phyloP scores from a whole-genome alignment of 2,113 vertebrate genomes.

The Edolisoma coerulescens region DNA sequence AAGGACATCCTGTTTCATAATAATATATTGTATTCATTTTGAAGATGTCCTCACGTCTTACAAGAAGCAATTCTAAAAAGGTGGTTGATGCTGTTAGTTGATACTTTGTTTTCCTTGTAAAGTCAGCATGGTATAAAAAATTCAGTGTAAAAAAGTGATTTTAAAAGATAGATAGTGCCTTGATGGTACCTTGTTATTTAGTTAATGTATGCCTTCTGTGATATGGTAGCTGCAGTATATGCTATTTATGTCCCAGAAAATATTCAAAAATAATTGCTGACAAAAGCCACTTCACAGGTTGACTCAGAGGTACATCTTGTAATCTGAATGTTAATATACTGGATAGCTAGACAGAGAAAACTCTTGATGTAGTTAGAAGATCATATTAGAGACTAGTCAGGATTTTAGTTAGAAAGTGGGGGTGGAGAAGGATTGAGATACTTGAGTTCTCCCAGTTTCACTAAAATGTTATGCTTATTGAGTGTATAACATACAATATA shows the following conservation, averaged over 20 bases:
- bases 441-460: neutral
- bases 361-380: slow-evolving; percentile 66
- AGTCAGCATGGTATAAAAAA: slow-evolving; percentile 70
- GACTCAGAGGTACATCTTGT: slow-evolving; percentile 61
- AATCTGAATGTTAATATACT: slow-evolving; percentile 74
- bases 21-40: slow-evolving; percentile 50
- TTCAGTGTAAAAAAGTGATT: slow-evolving; percentile 65
- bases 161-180: slow-evolving; percentile 56
- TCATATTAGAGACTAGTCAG: slow-evolving; percentile 15
- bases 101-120: slow-evolving; percentile 71
- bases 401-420: slow-evolving; percentile 18
- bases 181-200: slow-evolving; percentile 69
- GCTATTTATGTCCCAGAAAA: slow-evolving; percentile 69
- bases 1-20: slow-evolving; percentile 42
- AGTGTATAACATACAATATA: neutral
- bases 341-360: slow-evolving; percentile 49
- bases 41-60: slow-evolving; percentile 52
- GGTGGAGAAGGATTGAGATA: neutral
- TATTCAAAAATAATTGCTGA: slow-evolving; percentile 75
- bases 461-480: neutral
- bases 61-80: slow-evolving; percentile 45
- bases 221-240: slow-evolving; percentile 58
- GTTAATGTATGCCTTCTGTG: slow-evolving; percentile 70
- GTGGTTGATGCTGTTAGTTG: slow-evolving; percentile 59
- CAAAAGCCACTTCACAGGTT: slow-evolving; percentile 68